phyloP scores from a whole-genome alignment of 2,888 invertebrate species.

The Amphipyra berbera region DNA sequence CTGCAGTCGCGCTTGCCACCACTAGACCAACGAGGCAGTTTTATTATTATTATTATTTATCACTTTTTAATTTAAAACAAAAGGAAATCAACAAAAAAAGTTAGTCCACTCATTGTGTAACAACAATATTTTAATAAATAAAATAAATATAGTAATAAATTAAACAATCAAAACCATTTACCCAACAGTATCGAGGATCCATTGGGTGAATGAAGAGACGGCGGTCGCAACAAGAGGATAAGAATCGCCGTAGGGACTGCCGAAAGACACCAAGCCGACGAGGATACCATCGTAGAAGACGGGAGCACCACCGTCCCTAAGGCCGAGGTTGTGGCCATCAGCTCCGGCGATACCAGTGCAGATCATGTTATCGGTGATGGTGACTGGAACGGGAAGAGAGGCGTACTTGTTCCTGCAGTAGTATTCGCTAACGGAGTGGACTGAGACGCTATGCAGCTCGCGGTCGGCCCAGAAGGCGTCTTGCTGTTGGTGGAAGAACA shows the following conservation, averaged over 20 bases:
- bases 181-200: constrained; percentile 31
- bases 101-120: no score
- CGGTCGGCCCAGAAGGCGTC: constrained; percentile 56
- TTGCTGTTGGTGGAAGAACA: constrained; percentile 51
- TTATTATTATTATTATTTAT: no score
- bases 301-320: constrained; percentile 81
- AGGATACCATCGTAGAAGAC: constrained; percentile 71
- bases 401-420: constrained; percentile 71
- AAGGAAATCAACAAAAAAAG: no score
- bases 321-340: constrained; percentile 60
- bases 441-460: constrained; percentile 64
- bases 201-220: constrained; percentile 30
- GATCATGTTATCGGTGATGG: constrained; percentile 69
- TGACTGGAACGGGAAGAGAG: constrained; percentile 15
- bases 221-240: constrained; percentile 29
- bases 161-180: neutral
- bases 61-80: no score
- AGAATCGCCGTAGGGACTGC: constrained; percentile 17
- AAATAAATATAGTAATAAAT: neutral
- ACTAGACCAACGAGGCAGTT: no score
- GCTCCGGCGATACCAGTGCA: constrained; percentile 65
- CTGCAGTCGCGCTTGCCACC: no score
- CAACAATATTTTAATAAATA: no score
- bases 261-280: constrained; percentile 64
- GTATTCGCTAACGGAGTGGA: constrained; percentile 71